These are phyloP conservation scores for Drosophila atripex DNA, from an alignment of 2,888 invertebrate species.

Conservation along the genomic window DNA sequence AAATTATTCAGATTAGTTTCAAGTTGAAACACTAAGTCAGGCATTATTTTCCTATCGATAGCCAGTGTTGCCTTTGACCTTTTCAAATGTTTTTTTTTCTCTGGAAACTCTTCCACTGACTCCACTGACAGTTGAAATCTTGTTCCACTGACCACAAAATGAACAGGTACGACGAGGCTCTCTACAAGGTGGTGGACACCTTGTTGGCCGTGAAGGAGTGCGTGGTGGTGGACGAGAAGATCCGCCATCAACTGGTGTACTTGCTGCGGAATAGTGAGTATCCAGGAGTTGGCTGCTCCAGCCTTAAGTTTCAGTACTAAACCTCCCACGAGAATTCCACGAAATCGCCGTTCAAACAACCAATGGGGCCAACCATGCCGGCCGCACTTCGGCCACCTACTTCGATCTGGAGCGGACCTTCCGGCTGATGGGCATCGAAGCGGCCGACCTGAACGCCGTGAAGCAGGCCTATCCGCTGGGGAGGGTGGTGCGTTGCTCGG, in stretches of 20 bases:
- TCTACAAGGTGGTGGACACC: constrained; percentile 16
- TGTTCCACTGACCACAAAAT: constrained; percentile 4
- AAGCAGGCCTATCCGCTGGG: neutral
- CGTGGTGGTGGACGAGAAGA: neutral
- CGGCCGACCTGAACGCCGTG: neutral
- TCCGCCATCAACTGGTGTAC: constrained; percentile 16
- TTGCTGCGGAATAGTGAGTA: constrained; percentile 45
- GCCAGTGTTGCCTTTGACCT: neutral
- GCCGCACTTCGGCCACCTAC: constrained; percentile 38
- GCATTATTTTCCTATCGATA: neutral
- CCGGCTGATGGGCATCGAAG: constrained; percentile 14
- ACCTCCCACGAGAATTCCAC: constrained; percentile 25
- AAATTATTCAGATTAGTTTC: too few species aligned
- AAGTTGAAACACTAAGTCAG: too few species aligned
- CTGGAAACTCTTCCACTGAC: neutral
- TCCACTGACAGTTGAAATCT: neutral
- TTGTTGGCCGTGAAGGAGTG: constrained; percentile 28
- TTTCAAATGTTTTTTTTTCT: too few species aligned
- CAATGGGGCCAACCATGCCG: constrained; percentile 34
- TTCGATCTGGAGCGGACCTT: constrained; percentile 56
- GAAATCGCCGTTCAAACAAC: constrained; percentile 22
- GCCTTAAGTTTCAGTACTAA: too few species aligned
- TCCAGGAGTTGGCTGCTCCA: too few species aligned
- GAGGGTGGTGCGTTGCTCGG: neutral
- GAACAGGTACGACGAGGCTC: constrained; percentile 14